phyloP scores from a whole-genome alignment of 92 coral and sea anemone genomes.

The Plumapathes pennacea region DNA sequence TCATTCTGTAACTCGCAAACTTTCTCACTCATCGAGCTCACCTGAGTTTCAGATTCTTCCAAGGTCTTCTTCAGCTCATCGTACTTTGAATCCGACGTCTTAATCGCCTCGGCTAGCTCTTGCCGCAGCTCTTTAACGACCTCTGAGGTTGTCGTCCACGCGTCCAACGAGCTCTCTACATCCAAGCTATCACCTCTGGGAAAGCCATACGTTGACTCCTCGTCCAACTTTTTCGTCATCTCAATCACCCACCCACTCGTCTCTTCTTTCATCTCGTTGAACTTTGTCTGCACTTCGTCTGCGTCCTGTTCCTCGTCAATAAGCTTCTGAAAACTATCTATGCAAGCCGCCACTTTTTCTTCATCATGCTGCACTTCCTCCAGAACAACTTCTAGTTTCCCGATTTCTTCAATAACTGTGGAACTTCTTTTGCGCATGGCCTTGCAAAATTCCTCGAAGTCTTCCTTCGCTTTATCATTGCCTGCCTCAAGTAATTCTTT shows the following conservation, averaged over 20 bases:
- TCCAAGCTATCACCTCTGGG: conserved; percentile 71
- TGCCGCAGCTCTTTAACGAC: conserved; percentile 49
- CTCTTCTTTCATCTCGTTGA: conserved; percentile 45
- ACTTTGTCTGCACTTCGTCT: conserved; percentile 13
- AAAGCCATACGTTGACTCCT: conserved; percentile 23
- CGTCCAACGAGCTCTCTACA: conserved; percentile 54
- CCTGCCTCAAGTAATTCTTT: conserved; percentile 49
- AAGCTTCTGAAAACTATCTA: conserved; percentile 12
- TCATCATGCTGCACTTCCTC: conserved; percentile 45
- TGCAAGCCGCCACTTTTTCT: conserved; percentile 11
- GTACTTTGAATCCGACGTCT: conserved; percentile 10
- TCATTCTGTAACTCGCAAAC: no score
- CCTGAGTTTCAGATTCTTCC: no score
- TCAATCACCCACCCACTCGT: conserved; percentile 15
- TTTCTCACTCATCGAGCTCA: no score
- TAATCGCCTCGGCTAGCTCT: conserved; percentile 20
- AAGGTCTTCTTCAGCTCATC: conserved; percentile 9
- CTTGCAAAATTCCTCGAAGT: conserved; percentile 35
- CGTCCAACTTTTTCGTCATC: conserved; percentile 17
- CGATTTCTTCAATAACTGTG: conserved; percentile 50
- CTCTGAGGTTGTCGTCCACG: conserved; percentile 74
- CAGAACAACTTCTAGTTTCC: conserved; percentile 45
- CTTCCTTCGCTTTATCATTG: conserved; percentile 47
- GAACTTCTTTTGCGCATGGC: conserved; percentile 16
- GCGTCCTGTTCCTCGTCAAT: conserved; percentile 5